A percentile compares a stretch with the other conserved stretches of the same genome.
phyloP scores from a whole-genome alignment of 2,797 vertebrate species.

The Acipenser ruthenus region DNA sequence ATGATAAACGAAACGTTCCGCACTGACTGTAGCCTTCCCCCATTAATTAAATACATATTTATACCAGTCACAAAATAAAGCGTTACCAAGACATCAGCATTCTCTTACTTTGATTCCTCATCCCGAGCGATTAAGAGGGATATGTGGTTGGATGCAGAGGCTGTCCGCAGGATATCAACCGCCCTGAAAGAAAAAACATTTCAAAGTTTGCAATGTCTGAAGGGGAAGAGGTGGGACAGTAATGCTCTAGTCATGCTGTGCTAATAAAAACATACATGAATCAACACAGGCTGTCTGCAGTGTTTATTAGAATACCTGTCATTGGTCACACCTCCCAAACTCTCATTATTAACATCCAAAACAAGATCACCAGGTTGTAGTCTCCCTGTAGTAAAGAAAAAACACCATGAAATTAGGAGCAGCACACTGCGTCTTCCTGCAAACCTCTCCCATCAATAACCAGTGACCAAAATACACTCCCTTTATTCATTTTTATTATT shows the following conservation, averaged over 20 bases:
- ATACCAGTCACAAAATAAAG: no score
- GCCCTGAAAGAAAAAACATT: conserved; percentile 49
- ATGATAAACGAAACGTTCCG: no score
- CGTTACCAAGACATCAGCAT: neutral
- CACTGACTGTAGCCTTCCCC: no score
- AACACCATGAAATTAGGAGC: no score
- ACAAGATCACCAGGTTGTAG: conserved; percentile 74
- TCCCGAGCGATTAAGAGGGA: conserved; percentile 70
- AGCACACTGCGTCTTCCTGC: no score
- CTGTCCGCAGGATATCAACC: conserved; percentile 72
- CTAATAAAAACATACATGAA: no score
- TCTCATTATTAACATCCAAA: conserved; percentile 77
- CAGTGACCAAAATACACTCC: no score
- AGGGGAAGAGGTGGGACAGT: neutral
- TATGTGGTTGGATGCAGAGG: conserved; percentile 73
- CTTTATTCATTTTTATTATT: no score
- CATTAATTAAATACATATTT: no score
- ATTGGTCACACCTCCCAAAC: conserved; percentile 68
- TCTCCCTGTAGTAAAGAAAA: conserved; percentile 48
- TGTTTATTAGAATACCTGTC: conserved; percentile 55
- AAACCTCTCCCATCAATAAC: no score
- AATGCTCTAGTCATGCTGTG: no score
- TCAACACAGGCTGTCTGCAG: neutral
- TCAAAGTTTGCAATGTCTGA: neutral
- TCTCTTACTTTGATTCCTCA: conserved; percentile 67